A percentile compares a stretch with the other conserved stretches of the same genome.
These are phyloP conservation scores for Microplitis demolitor DNA, from an alignment of 1,140 invertebrate species.

Conservation along the genomic window DNA sequence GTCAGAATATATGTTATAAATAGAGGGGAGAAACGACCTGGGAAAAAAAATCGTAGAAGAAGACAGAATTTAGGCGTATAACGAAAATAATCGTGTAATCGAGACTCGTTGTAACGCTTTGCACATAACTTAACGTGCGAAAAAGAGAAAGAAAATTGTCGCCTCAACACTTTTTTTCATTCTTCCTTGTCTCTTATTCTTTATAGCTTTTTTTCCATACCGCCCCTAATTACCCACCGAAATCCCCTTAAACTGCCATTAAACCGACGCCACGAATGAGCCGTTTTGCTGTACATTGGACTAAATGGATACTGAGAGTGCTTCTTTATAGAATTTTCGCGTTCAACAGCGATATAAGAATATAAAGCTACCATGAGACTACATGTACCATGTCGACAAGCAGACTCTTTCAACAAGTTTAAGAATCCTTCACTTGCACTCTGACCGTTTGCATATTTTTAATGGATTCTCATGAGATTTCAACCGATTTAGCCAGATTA, in stretches of 20 bases:
- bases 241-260: slow-evolving; percentile 52
- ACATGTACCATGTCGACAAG: background rate
- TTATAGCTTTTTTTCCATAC: slow-evolving; percentile 18
- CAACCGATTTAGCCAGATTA: slow-evolving; percentile 1
- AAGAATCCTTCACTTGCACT: slow-evolving; percentile 20
- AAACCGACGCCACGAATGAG: slow-evolving; percentile 39
- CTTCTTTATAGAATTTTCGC: slow-evolving; percentile 22
- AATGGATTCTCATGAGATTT: slow-evolving; percentile 24
- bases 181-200: slow-evolving; percentile 7
- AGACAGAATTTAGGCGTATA: slow-evolving; percentile 2
- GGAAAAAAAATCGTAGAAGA: slow-evolving; percentile 29
- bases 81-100: slow-evolving; percentile 49
- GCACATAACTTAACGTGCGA: slow-evolving; percentile 27
- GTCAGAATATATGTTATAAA: background rate
- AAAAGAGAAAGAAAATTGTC: slow-evolving; percentile 1
- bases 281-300: slow-evolving; percentile 11
- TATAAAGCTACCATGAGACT: background rate
- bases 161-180: slow-evolving; percentile 8
- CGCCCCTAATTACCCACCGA: slow-evolving; percentile 46
- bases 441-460: slow-evolving; percentile 24
- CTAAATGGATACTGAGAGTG: slow-evolving; percentile 27
- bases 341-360: slow-evolving; percentile 2
- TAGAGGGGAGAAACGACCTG: slow-evolving; percentile 9
- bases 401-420: slow-evolving; percentile 8
- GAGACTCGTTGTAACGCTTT: slow-evolving; percentile 44